Conservation (phyloP, 2,113 vertebrate species). For the Neolamprologus sp. region DNA sequence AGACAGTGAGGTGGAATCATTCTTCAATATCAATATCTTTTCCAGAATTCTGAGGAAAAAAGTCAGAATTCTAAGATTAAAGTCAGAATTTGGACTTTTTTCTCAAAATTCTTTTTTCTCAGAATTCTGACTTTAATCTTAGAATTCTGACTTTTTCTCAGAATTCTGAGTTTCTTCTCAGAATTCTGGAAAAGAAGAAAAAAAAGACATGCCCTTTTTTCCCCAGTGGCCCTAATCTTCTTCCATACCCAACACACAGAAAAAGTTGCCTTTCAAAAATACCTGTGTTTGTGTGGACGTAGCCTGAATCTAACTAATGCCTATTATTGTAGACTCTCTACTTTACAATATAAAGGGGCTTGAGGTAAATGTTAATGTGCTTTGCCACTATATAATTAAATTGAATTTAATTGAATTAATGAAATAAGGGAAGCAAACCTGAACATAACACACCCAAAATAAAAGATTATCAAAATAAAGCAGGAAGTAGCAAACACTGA, state of each 20-base stretch:
- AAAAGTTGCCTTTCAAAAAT: neutral
- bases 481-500: neutral
- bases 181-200: neutral
- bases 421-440: neutral
- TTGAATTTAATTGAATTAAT: neutral
- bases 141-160: no score
- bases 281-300: neutral
- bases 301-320: neutral
- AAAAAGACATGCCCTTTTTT: neutral
- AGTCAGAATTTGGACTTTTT: no score
- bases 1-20: neutral
- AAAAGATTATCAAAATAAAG: neutral
- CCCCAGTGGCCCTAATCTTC: neutral
- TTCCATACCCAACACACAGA: neutral
- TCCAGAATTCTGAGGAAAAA: neutral
- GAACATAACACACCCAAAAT: neutral
- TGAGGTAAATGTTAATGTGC: neutral
- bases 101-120: neutral
- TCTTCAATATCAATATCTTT: neutral
- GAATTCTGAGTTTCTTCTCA: neutral
- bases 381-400: neutral
- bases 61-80: neutral
- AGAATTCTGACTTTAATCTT: neutral
- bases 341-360: neutral
- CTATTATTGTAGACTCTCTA: neutral